A percentile compares a stretch with the other conserved stretches of the same genome.
phyloP scores from a whole-genome alignment of 2,888 invertebrate species.

The Melieria crassipennis region DNA sequence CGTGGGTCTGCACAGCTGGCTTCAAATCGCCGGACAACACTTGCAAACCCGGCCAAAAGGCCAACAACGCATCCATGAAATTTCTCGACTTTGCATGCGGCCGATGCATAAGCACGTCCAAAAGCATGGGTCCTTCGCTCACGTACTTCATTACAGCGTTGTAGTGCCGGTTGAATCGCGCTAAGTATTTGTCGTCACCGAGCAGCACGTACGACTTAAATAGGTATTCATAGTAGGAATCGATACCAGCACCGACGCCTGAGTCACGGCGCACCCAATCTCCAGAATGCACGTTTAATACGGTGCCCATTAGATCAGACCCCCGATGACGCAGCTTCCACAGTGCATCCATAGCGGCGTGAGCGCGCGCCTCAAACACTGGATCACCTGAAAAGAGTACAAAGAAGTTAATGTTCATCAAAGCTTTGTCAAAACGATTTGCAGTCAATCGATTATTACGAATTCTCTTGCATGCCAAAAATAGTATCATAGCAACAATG shows the following conservation, averaged over 20 bases:
- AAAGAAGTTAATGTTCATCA: no score
- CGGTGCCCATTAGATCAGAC: conserved; percentile 94
- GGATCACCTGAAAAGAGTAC: conserved; percentile 71
- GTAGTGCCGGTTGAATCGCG: conserved; percentile 95
- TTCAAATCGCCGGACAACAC: conserved; percentile 89
- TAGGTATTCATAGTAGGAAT: conserved; percentile 98
- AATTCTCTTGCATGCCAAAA: no score
- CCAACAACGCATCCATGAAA: conserved; percentile 96
- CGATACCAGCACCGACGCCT: conserved; percentile 98
- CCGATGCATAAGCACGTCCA: conserved; percentile 96
- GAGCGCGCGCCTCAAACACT: conserved; percentile 93
- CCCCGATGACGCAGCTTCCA: conserved; percentile 94
- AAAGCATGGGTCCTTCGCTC: conserved; percentile 87
- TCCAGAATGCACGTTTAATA: conserved; percentile 96
- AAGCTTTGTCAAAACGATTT: no score
- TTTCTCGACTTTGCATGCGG: conserved; percentile 94
- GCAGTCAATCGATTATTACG: no score
- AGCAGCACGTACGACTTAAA: conserved; percentile 96
- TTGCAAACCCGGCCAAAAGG: conserved; percentile 98
- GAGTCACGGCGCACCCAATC: conserved; percentile 98
- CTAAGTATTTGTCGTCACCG: conserved; percentile 92
- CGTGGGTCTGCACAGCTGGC: conserved; percentile 98
- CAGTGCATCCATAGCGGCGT: conserved; percentile 94
- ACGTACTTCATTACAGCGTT: conserved; percentile 97
- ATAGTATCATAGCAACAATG: no score